phyloP scores from a whole-genome alignment of 1,140 invertebrate genomes.

The Drosophila ficusphila region DNA sequence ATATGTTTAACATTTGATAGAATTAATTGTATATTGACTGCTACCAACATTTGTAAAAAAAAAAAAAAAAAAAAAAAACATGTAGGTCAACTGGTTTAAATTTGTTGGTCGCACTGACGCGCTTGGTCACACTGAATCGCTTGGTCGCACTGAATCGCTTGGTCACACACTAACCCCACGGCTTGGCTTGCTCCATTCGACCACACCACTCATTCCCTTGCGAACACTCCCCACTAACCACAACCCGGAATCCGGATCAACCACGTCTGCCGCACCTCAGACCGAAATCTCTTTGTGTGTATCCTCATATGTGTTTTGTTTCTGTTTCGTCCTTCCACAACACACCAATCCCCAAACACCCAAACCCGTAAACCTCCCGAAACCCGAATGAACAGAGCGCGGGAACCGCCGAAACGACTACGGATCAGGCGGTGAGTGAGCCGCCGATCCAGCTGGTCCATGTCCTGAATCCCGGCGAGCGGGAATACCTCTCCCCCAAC shows the following conservation, averaged over 20 bases:
- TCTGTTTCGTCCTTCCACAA: conserved; percentile 67
- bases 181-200: conserved; percentile 7
- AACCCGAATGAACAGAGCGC: conserved; percentile 11
- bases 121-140: too few species aligned
- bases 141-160: background rate
- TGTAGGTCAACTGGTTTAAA: conserved; percentile 5
- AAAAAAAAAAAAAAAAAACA: too few species aligned
- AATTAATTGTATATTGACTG: background rate
- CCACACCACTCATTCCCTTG: conserved; percentile 1
- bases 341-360: conserved; percentile 20
- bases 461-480: conserved; percentile 78
- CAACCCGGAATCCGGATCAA: background rate
- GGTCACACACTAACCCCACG: conserved; percentile 11
- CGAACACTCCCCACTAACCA: conserved; percentile 32
- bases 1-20: too few species aligned
- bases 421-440: conserved; percentile 59
- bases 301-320: conserved; percentile 76
- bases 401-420: conserved; percentile 8
- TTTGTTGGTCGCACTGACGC: conserved; percentile 1
- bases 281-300: conserved; percentile 51
- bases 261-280: conserved; percentile 21
- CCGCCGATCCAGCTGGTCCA: conserved; percentile 75
- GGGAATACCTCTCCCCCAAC: conserved; percentile 81
- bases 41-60: too few species aligned
- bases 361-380: conserved; percentile 1